These are phyloP conservation scores for Crematogaster levior DNA, from an alignment of 2,888 invertebrate genomes.

Conservation along the genomic window DNA sequence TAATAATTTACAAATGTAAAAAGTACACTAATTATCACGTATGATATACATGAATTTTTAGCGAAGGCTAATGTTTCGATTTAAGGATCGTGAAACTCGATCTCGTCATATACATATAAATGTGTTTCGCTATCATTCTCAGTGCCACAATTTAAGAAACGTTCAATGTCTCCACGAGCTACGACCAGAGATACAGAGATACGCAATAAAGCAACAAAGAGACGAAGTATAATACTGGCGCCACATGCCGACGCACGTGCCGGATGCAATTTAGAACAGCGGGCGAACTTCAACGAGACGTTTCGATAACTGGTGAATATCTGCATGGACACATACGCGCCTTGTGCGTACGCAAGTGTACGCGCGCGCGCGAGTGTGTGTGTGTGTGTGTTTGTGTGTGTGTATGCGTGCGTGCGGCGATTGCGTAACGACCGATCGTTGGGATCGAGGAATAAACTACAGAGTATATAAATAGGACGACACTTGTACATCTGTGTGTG, in stretches of 20 bases:
- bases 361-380: background rate
- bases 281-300: slow-evolving; percentile 53
- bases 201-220: slow-evolving; percentile 34
- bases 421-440: slow-evolving; percentile 62
- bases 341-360: slow-evolving; percentile 45
- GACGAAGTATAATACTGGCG: slow-evolving; percentile 57
- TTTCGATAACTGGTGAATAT: slow-evolving; percentile 44
- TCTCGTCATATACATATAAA: background rate
- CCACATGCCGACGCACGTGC: slow-evolving; percentile 51
- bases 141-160: slow-evolving; percentile 12
- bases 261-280: slow-evolving; percentile 64
- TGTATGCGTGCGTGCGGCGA: slow-evolving; percentile 42
- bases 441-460: slow-evolving; percentile 59
- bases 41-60: too few species aligned
- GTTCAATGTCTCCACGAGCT: background rate
- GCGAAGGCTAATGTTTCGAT: background rate
- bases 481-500: slow-evolving; percentile 39
- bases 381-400: too few species aligned
- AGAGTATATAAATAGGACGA: slow-evolving; percentile 59
- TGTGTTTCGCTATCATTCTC: background rate
- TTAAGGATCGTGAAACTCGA: background rate
- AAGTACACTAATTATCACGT: background rate
- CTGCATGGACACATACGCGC: slow-evolving; percentile 19
- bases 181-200: slow-evolving; percentile 9
- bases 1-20: background rate